phyloP scores from a whole-genome alignment of 2,113 vertebrate genomes.

The Myiozetetes cayanensis region DNA sequence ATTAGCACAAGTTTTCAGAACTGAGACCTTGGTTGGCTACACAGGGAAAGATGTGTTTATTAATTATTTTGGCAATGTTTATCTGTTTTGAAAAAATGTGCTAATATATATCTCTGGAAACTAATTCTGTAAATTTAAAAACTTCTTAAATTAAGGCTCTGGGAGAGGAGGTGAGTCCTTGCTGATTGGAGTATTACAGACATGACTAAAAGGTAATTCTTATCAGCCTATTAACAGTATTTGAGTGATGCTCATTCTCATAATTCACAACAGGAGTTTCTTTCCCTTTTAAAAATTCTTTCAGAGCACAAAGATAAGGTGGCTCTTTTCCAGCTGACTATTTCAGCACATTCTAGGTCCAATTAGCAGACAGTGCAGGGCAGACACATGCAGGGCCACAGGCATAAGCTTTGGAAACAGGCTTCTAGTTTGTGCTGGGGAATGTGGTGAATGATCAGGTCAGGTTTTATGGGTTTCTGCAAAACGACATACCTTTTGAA shows the following conservation, averaged over 20 bases:
- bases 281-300: conserved; percentile 34
- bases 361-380: background rate
- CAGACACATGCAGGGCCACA: background rate
- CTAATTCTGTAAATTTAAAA: conserved; percentile 37
- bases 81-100: conserved; percentile 46
- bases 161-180: background rate
- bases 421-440: background rate
- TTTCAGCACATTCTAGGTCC: background rate
- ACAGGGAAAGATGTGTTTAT: conserved; percentile 57
- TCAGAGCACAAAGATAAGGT: conserved; percentile 29
- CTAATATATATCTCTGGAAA: conserved; percentile 50
- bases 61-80: conserved; percentile 67
- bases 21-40: conserved; percentile 1
- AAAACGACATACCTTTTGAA: background rate
- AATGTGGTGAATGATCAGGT: background rate
- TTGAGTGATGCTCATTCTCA: conserved; percentile 11
- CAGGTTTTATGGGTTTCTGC: background rate
- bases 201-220: conserved; percentile 46
- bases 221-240: conserved; percentile 12
- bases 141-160: conserved; percentile 13
- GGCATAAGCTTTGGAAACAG: background rate
- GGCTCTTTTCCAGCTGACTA: conserved; percentile 16
- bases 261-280: conserved; percentile 30
- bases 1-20: conserved; percentile 51
- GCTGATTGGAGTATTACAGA: conserved; percentile 11